Percentiles rank a stretch among this genome's conserved stretches.
phyloP scores from a whole-genome alignment of 2,797 vertebrate genomes.

The Esox lucius region DNA sequence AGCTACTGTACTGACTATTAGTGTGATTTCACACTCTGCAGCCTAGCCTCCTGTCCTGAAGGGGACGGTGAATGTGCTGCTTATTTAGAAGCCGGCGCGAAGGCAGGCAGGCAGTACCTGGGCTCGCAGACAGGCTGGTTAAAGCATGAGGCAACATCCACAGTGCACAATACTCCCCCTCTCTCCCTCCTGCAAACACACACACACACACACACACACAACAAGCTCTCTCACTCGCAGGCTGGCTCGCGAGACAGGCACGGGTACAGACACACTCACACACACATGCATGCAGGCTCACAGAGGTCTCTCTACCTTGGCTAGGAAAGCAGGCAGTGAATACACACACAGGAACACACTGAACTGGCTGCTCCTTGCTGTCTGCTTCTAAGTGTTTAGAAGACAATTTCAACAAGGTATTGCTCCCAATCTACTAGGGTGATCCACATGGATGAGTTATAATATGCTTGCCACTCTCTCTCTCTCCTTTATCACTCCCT shows the following conservation, averaged over 20 bases:
- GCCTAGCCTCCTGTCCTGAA: conserved; percentile 80
- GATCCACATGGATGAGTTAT: conserved; percentile 81
- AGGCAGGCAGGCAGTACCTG: conserved; percentile 67
- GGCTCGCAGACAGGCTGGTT: conserved; percentile 79
- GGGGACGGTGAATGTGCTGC: conserved; percentile 79
- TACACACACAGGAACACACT: conserved; percentile 52
- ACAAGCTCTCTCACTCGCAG: conserved; percentile 53
- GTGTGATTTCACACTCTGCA: conserved; percentile 83
- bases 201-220: conserved; percentile 30
- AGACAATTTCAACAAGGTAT: conserved; percentile 79
- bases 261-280: conserved; percentile 29
- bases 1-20: conserved; percentile 75
- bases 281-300: conserved; percentile 56
- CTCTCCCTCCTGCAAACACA: conserved; percentile 42
- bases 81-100: conserved; percentile 78
- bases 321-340: conserved; percentile 69
- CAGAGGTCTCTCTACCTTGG: conserved; percentile 75
- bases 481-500: conserved; percentile 50
- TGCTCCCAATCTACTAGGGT: conserved; percentile 78
- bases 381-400: conserved; percentile 77
- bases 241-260: conserved; percentile 63
- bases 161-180: conserved; percentile 78
- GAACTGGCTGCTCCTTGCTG: conserved; percentile 72
- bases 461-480: conserved; percentile 82
- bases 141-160: conserved; percentile 82